Evolutionary conservation across 2,113 vertebrate species (phyloP).

Genomic region (Balaeniceps rex): DNA sequence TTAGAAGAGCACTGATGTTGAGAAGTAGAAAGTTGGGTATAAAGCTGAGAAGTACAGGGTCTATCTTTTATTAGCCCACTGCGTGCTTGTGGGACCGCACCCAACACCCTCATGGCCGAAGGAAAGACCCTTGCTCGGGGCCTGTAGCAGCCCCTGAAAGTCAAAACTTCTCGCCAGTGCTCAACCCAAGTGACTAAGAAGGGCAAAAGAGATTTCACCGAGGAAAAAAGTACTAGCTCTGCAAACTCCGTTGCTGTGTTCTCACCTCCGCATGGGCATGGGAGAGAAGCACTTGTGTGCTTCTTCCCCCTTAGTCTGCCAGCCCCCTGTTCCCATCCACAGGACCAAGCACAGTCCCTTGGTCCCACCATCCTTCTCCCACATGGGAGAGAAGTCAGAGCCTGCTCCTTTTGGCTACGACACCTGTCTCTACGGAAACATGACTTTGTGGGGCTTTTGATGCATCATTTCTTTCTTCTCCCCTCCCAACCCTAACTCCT

Average conservation of each 20-base stretch:
- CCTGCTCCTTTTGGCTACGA: background rate
- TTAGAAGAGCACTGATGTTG: fast-evolving
- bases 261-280: background rate
- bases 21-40: background rate
- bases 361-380: background rate
- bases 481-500: background rate
- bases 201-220: background rate
- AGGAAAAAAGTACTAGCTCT: background rate
- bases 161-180: background rate
- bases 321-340: background rate
- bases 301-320: background rate
- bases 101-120: background rate
- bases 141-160: background rate
- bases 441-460: background rate
- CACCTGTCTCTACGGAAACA: background rate
- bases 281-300: background rate
- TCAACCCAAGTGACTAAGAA: background rate
- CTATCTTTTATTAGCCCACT: background rate
- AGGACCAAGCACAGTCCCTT: background rate
- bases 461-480: background rate
- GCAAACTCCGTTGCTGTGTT: background rate
- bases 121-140: background rate
- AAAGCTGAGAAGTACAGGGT: background rate
- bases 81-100: background rate
- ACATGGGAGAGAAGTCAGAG: background rate